These are phyloP conservation scores for Parascotia fuliginaria DNA, from an alignment of 2,888 invertebrate genomes.

Conservation along the genomic window DNA sequence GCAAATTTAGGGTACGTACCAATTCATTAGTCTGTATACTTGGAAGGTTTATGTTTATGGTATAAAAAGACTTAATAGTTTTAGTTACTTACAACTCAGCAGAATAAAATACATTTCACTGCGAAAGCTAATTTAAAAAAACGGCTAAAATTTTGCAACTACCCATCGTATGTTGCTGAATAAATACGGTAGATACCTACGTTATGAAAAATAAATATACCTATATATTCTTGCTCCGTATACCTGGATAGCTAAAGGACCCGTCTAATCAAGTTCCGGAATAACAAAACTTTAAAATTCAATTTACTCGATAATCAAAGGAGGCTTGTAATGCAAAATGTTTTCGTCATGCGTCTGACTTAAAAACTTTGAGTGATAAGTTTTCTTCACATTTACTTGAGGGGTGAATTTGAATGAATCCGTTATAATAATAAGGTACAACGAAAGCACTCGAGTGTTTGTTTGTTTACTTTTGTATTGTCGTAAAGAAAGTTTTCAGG, in stretches of 20 bases:
- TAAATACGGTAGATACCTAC: too few relatives aligned
- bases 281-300: slow-evolving; percentile 34
- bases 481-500: too few relatives aligned
- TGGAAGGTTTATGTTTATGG: too few relatives aligned
- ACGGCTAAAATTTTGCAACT: too few relatives aligned
- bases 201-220: too few relatives aligned
- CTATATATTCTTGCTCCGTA: background rate
- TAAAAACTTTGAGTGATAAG: slow-evolving; percentile 47
- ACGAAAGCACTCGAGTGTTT: background rate
- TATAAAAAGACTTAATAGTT: too few relatives aligned
- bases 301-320: slow-evolving; percentile 43
- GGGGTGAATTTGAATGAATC: slow-evolving; percentile 47
- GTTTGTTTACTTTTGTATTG: background rate
- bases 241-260: background rate
- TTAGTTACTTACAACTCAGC: too few relatives aligned
- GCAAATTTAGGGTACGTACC: too few relatives aligned
- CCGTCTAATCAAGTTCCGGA: slow-evolving; percentile 6
- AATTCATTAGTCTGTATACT: too few relatives aligned
- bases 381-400: slow-evolving; percentile 24
- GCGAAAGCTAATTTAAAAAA: too few relatives aligned
- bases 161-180: too few relatives aligned
- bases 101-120: too few relatives aligned
- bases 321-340: slow-evolving; percentile 51
- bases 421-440: slow-evolving; percentile 10
- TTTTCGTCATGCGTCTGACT: slow-evolving; percentile 32